A percentile compares a stretch with the other conserved stretches of the same genome.
phyloP scores from a whole-genome alignment of 1,140 invertebrate genomes.

The Drosophila tsacasi region DNA sequence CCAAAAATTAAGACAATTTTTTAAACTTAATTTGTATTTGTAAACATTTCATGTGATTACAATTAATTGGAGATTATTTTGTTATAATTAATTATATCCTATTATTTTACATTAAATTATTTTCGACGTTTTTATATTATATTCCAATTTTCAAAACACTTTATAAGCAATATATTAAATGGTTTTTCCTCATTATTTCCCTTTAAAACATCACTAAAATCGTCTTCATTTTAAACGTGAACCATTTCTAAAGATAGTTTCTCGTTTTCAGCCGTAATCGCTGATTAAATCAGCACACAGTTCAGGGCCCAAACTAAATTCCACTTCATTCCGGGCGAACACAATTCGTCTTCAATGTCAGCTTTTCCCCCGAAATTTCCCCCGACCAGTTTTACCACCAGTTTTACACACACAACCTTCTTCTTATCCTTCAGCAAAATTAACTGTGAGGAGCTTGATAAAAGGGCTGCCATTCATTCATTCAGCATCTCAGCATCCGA shows the following conservation, averaged over 20 bases:
- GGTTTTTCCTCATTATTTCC: background rate
- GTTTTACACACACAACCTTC: conserved; percentile 2
- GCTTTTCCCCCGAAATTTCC: conserved; percentile 16
- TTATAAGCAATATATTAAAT: too few relatives aligned
- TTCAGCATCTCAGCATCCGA: conserved; percentile 22
- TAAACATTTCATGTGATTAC: too few relatives aligned
- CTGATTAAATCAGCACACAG: conserved; percentile 28
- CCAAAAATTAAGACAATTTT: background rate
- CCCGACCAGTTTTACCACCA: background rate
- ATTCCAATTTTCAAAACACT: too few relatives aligned
- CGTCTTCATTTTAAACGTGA: background rate
- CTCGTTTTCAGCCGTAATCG: conserved; percentile 8
- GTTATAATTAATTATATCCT: background rate
- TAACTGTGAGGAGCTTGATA: conserved; percentile 63
- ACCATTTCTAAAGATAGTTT: conserved; percentile 5
- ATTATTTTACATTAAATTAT: background rate
- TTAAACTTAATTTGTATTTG: background rate
- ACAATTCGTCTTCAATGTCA: conserved; percentile 43
- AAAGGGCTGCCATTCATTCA: conserved; percentile 64
- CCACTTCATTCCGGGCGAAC: conserved; percentile 30
- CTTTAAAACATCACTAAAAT: background rate
- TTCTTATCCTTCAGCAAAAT: conserved; percentile 52
- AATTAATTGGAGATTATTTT: too few relatives aligned
- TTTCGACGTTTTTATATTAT: background rate
- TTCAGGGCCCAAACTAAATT: conserved; percentile 6